Evolutionary conservation across 2,797 vertebrate species (phyloP).

Genomic region (Toxotes lorentzi): DNA sequence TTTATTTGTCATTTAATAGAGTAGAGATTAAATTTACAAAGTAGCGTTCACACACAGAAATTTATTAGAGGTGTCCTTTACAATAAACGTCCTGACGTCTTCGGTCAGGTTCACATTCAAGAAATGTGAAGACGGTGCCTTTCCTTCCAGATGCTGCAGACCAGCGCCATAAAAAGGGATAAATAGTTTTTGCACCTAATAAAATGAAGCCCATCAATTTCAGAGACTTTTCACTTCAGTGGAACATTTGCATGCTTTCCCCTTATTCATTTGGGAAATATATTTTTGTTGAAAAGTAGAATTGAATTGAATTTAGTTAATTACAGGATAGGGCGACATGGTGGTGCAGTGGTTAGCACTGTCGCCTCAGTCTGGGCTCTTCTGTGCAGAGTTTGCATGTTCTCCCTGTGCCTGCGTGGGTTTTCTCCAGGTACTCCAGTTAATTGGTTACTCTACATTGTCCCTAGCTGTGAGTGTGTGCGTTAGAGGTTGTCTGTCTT

Average conservation of each 20-base stretch:
- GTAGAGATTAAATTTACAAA: slow-evolving; percentile 9
- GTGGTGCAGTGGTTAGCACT: no score
- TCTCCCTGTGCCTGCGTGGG: no score
- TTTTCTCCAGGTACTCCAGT: no score
- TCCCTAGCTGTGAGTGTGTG: no score
- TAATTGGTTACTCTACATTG: no score
- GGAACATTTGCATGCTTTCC: slow-evolving; percentile 11
- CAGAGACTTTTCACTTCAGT: slow-evolving; percentile 24
- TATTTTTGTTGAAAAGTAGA: slow-evolving; percentile 14
- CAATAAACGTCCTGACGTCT: background rate
- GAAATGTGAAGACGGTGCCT: slow-evolving; percentile 14
- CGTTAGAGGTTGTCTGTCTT: no score
- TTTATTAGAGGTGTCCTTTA: slow-evolving; percentile 13
- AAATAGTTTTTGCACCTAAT: slow-evolving; percentile 1
- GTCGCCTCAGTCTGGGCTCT: no score
- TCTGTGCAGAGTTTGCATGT: no score
- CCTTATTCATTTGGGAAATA: slow-evolving; percentile 2
- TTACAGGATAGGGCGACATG: no score
- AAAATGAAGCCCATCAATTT: slow-evolving; percentile 28
- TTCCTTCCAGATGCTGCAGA: slow-evolving; percentile 20
- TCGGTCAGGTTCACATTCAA: background rate
- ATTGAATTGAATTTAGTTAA: background rate
- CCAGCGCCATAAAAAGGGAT: background rate
- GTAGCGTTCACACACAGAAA: background rate
- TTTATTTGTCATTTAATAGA: slow-evolving; percentile 15